These are phyloP conservation scores for Amphipyra tragopoginis DNA, from an alignment of 2,888 invertebrate genomes.

Conservation along the genomic window DNA sequence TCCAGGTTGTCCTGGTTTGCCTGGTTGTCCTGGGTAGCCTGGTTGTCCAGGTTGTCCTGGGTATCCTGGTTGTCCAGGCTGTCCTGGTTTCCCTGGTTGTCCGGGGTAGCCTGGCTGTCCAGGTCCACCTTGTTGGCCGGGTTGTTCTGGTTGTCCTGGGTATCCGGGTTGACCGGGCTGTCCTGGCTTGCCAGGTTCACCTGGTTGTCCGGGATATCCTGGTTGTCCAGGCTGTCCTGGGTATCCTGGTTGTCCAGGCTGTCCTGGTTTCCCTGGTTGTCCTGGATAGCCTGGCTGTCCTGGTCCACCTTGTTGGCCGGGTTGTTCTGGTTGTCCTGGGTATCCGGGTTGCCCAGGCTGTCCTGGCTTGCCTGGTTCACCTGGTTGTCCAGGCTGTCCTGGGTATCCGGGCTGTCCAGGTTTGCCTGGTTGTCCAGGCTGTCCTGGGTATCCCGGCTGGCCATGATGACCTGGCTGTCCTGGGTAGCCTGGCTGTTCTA, in stretches of 20 bases:
- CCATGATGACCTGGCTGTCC: constrained; percentile 24
- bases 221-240: too few relatives aligned
- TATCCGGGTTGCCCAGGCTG: neutral
- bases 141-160: too few relatives aligned
- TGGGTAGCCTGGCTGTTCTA: constrained; percentile 29
- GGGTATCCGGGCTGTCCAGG: constrained; percentile 18
- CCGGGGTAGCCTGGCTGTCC: constrained; percentile 23
- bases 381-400: constrained; percentile 22
- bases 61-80: constrained; percentile 11
- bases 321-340: neutral
- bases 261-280: too few relatives aligned
- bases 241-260: too few relatives aligned
- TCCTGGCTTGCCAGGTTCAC: too few relatives aligned
- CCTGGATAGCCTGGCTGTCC: too few relatives aligned
- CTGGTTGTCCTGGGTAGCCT: constrained; percentile 6
- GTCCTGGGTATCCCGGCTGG: constrained; percentile 16
- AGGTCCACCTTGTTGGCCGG: constrained; percentile 6
- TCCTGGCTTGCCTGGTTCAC: constrained; percentile 1
- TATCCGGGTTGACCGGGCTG: too few relatives aligned
- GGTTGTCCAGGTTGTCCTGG: constrained; percentile 17
- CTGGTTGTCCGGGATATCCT: too few relatives aligned
- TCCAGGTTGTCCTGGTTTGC: neutral
- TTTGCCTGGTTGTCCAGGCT: constrained; percentile 17
- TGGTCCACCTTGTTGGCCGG: constrained; percentile 2
- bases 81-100: constrained; percentile 5